Percentiles rank a stretch among this genome's conserved stretches.
These are phyloP conservation scores for Tridacna crocea DNA, from an alignment of 2,888 invertebrate species.

Conservation along the genomic window DNA sequence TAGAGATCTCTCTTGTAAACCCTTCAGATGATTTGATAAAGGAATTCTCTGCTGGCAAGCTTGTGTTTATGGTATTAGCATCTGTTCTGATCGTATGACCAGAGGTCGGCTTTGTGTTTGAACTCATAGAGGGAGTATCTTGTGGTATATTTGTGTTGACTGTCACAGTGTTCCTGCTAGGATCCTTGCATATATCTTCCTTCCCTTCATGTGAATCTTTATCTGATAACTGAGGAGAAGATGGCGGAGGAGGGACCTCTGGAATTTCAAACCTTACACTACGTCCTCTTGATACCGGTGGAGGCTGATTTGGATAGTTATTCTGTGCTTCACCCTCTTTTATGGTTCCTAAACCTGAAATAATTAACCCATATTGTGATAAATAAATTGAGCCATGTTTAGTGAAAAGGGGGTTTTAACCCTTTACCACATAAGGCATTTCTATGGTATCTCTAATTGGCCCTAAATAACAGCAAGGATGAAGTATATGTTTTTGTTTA, in stretches of 20 bases:
- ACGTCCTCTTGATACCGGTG: constrained; percentile 59
- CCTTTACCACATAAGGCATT: too few species aligned
- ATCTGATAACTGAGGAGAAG: constrained; percentile 63
- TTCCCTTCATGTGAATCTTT: constrained; percentile 29
- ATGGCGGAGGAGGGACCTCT: constrained; percentile 66
- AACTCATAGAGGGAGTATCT: constrained; percentile 41
- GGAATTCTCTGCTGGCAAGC: constrained; percentile 49
- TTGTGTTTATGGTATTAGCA: constrained; percentile 60
- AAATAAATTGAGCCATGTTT: too few species aligned
- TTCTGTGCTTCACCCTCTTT: constrained; percentile 56
- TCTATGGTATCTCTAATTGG: too few species aligned
- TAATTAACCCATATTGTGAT: neutral
- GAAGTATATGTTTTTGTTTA: too few species aligned
- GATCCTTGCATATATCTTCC: constrained; percentile 22
- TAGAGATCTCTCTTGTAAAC: constrained; percentile 53
- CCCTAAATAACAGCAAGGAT: too few species aligned
- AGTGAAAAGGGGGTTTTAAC: too few species aligned
- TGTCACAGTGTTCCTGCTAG: constrained; percentile 50
- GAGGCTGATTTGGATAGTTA: constrained; percentile 41
- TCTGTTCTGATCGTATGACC: constrained; percentile 55
- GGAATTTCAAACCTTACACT: constrained; percentile 65
- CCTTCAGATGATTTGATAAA: constrained; percentile 36
- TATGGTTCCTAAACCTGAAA: constrained; percentile 69
- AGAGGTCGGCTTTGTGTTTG: constrained; percentile 43
- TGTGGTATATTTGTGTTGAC: constrained; percentile 45